Base-by-base conservation (phyloP, 2,113 vertebrate genomes). In the Marmota monax region DNA sequence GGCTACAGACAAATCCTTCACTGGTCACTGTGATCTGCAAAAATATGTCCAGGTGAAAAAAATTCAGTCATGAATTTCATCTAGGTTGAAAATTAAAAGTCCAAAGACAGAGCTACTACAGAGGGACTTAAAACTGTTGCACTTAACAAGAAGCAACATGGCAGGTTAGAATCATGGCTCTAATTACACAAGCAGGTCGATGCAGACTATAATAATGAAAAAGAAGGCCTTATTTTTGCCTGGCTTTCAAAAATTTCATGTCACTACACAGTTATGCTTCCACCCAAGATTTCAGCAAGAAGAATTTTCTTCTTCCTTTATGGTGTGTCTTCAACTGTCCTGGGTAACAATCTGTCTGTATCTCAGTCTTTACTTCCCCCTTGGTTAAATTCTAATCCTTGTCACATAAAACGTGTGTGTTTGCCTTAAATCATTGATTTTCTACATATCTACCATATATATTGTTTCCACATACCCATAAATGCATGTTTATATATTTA, bases 61-160 rank as follows among this genome's bases (percentile, higher is more conserved):
- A 34, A 34, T 69, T 83, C 32, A 42, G 9, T 77, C 32, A 79
- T 37, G 53, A 88, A 82, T 11, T 29, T 65, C 14, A 63, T 25
- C 23, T 34, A 87, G 6, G 8, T 63, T 70, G 82, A 4, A 96
- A 90, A 95, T 87, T 65, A 76, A 70, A 84, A 93, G 25, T n/a
- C 45, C 78, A 82, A 82, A 85, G 69, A 73, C 2, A 76, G 22
- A 94, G 5, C 14, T 53, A 82, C 13, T 94, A n/a, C 25, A 92
- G 10, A 34, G 18, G 13, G 80, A 94, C 63, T 76, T 80, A 4
- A 63, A 11, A 65, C 51, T 16, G 32, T 27, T 79, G 53, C 1
- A 20, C n/a, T 42, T 79, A 34, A 32, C 67, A 78, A 88, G 45
- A 82, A 65, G 48, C n/a, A 76, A 39, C 7, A 11, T 4, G 17